Conservation (phyloP, 2,888 invertebrate species). For the Nyleta sp. region DNA sequence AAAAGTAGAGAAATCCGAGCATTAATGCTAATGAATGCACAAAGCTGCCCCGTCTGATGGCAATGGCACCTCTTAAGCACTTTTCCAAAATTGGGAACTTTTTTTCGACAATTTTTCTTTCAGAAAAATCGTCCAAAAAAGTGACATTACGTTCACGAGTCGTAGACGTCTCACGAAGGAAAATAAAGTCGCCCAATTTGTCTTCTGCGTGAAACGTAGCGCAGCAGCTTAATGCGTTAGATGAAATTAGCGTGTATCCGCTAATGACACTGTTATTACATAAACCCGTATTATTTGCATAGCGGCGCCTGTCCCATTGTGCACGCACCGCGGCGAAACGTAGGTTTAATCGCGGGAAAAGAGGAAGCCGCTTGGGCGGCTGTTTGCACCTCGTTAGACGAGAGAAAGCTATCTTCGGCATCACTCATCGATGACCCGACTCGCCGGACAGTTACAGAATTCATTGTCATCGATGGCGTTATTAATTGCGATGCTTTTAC, state of each 20-base stretch:
- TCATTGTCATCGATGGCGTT: constrained; percentile 24
- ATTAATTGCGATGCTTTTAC: constrained; percentile 25
- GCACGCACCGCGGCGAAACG: constrained; percentile 9
- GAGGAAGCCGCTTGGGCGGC: constrained; percentile 21
- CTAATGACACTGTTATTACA: constrained; percentile 30
- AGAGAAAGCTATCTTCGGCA: constrained; percentile 43
- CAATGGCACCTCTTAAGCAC: no score
- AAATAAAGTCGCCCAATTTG: no score
- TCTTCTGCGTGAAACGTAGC: no score
- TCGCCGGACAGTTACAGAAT: constrained; percentile 5
- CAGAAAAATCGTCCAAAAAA: no score
- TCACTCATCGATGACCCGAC: constrained; percentile 26
- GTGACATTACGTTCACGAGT: no score
- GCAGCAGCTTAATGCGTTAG: constrained; percentile 12
- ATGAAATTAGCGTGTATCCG: constrained; percentile 2
- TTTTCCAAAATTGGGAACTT: no score
- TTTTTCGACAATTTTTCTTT: no score
- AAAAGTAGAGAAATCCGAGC: no score
- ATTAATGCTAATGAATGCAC: no score
- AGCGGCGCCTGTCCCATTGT: constrained; percentile 15
- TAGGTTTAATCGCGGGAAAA: constrained; percentile 22
- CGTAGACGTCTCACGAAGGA: no score
- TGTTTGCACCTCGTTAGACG: constrained; percentile 45
- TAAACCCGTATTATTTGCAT: constrained; percentile 13
- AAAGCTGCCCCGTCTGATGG: no score